A percentile compares a stretch with the other conserved stretches of the same genome.
These are phyloP conservation scores for Drosophila sp. DNA, from an alignment of 1,140 invertebrate genomes.

Conservation along the genomic window DNA sequence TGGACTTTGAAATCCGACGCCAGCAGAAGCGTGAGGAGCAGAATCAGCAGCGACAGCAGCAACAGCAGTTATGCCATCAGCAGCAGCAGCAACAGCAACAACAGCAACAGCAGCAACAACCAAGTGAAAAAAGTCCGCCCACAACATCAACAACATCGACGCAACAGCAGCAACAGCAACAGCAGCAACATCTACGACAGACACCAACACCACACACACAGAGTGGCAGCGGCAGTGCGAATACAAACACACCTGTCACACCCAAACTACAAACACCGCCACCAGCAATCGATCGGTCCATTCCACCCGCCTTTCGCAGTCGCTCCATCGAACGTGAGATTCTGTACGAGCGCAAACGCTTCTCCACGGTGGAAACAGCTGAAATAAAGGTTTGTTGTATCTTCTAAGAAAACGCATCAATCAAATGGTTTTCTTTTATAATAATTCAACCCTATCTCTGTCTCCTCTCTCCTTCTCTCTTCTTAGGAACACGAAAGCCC, in stretches of 20 bases:
- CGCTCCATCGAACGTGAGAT: constrained; percentile 79
- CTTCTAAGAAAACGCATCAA: not conserved
- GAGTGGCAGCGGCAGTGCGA: constrained; percentile 45
- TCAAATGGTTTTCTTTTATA: too few species aligned
- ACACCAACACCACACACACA: constrained; percentile 30
- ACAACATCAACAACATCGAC: constrained; percentile 29
- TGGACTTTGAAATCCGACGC: constrained; percentile 82
- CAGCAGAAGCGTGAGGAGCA: constrained; percentile 82
- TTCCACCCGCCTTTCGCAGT: constrained; percentile 78
- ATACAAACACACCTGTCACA: constrained; percentile 69
- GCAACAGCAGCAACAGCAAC: constrained; percentile 43
- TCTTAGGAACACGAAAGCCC: constrained; percentile 75
- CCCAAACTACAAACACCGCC: constrained; percentile 75
- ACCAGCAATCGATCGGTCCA: constrained; percentile 57
- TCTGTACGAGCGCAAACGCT: constrained; percentile 76
- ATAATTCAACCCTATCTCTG: not conserved
- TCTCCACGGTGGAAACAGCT: constrained; percentile 66
- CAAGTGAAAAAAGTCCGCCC: constrained; percentile 57
- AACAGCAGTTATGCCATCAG: constrained; percentile 70
- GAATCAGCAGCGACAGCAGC: constrained; percentile 77
- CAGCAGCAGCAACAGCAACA: constrained; percentile 35
- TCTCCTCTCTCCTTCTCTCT: not conserved
- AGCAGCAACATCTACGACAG: constrained; percentile 54
- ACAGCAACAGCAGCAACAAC: constrained; percentile 38
- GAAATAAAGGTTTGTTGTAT: constrained; percentile 71